Base-by-base conservation (phyloP, 2,888 invertebrate species). In the Dioctria rufipes region DNA sequence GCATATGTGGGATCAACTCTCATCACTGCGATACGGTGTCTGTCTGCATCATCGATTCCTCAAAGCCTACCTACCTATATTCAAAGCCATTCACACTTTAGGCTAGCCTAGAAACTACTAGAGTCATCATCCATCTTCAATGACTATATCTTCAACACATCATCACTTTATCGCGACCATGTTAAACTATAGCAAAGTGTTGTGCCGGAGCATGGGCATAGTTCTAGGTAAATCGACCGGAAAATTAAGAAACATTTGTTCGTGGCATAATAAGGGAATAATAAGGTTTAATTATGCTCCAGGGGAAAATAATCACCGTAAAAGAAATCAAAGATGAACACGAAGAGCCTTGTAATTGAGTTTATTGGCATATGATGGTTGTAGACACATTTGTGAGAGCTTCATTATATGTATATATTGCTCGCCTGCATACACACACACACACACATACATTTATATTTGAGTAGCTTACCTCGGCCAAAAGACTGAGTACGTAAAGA, bases 201-300 rank as follows among this genome's bases (percentile, higher is more conserved):
- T 80, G 60, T 8, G 65, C 49, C n/a, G 37, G 8, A n/a, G 67
- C 51, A 66, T 4, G 11, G 39, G 67, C 78, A 67, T 78, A 67
- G 67, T 78, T 78, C 78, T 67, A 78, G 42, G 58, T 75, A 73
- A 81, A 80, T 81, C 81, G 79, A 77, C 80, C 80, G 79, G 79
- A 79, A 81, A 81, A 81, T 81, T 80, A 81, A 81, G 80, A 60
- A 81, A 80, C 81, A 79, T 66, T 81, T 81, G 79, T 80, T 75
- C 81, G 69, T 54, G 73, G 66, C 58, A 79, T 81, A 81, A 79
- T 81, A 67, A 73, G 81, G 73, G 81, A 79, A 80, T 81, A 81
- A 81, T 81, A 80, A 80, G 80, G 80, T 73, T 81, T 81, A 79
- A 81, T 80, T 81, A 81, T 75, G 79, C 80, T 80, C 42, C 66